Conservation (phyloP, 2,113 vertebrate species). For the Phainopepla nitens region DNA sequence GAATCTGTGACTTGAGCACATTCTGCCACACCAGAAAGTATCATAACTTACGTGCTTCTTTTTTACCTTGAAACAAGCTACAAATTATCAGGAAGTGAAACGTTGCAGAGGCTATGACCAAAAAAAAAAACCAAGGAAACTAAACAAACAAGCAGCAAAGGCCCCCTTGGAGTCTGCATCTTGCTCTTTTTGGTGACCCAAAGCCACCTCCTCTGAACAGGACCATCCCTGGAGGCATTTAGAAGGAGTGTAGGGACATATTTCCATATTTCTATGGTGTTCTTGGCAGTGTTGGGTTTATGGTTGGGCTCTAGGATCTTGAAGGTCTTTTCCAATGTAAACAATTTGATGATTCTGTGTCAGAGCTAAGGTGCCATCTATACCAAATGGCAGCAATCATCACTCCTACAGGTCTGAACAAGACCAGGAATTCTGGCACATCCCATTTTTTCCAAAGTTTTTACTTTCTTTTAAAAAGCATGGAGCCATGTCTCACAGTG, state of each 20-base stretch:
- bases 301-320: neutral
- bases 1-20: fast-evolving
- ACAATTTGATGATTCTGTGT: neutral
- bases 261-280: neutral
- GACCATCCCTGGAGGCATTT: neutral
- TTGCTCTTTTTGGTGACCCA: neutral
- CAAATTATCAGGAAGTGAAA: neutral
- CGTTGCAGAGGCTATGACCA: neutral
- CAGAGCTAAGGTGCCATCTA: neutral
- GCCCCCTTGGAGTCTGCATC: neutral
- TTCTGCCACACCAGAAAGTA: neutral
- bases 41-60: neutral
- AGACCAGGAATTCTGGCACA: neutral
- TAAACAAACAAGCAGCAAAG: neutral
- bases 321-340: neutral
- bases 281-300: neutral
- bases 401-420: neutral
- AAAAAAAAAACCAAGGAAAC: neutral
- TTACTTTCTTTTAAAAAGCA: neutral
- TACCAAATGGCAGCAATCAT: neutral
- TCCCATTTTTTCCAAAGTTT: neutral
- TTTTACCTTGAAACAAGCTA: neutral
- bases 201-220: neutral
- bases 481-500: neutral
- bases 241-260: fast-evolving